Evolutionary conservation across 30 jellyfish, hydroid and myxozoan genomes (phyloP), one percentile per base, ranked within the genome.

Genomic region (Sanderia malayensis): DNA sequence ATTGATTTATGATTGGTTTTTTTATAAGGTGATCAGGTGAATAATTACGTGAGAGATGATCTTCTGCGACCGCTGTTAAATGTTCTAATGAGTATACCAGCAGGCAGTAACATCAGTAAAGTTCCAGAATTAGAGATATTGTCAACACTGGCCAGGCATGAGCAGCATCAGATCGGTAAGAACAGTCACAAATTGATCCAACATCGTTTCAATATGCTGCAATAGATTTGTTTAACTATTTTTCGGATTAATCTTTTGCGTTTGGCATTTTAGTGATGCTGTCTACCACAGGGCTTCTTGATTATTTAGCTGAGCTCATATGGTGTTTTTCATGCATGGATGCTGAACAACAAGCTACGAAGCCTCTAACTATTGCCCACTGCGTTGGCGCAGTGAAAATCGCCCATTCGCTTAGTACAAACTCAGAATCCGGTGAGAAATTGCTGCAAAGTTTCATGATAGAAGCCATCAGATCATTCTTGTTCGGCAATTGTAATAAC

Each of bases 321-420:
- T 89, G 97, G 97, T 58, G 71, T 60, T 73, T 89, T 37, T 58
- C 89, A 21, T 76, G 87, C 67, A 1, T 81, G 20, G 80, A 79
- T 2, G 24, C 81, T 18, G 79, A 74, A 1, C 83, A 75, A 27
- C 46, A 73, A 20, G 19, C 87, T 2, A 61, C 60, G 29, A 74
- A 89, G 33, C 88, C 87, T 20, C 80, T 76, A 25, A 52, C 47
- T 64, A 62, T 89, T 18, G 89, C 93, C 1, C 97, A 89, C 77
- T 89, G 97, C 69, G 79, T 83, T 28, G 97, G 89, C 31, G 97
- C 97, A 0, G 29, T 89, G 81, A 89, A 89, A 57, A 89, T 89
- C 24, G 60, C 75, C 22, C 95, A 89, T 60, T 71, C 86, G 4
- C 61, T 83, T 37, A 81, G 97, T 49, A 82, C 81, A 31, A 76